phyloP scores from a whole-genome alignment of 2,113 vertebrate species.

The Chamaea fasciata region DNA sequence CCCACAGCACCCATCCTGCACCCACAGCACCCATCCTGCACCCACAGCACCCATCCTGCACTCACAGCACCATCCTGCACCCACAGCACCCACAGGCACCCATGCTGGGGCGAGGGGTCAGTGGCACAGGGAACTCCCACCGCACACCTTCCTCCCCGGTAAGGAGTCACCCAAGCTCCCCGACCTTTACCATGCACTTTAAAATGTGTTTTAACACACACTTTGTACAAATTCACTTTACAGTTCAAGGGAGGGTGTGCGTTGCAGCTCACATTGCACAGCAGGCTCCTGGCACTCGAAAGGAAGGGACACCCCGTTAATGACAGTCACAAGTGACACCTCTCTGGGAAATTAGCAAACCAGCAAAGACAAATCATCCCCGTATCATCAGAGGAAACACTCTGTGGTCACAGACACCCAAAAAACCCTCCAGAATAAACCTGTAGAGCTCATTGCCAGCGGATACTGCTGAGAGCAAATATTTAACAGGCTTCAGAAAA shows the following conservation, averaged over 20 bases:
- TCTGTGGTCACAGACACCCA: not conserved
- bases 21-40: not conserved
- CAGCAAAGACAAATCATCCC: not conserved
- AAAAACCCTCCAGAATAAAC: not conserved
- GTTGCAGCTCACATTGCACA: rapidly evolving
- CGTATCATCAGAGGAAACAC: not conserved
- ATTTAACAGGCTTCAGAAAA: not conserved
- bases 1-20: not conserved
- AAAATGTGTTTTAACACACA: not conserved
- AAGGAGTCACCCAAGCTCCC: rapidly evolving
- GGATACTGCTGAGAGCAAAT: not conserved
- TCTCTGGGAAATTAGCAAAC: not conserved
- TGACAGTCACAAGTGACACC: no score
- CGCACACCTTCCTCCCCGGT: not conserved
- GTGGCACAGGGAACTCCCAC: rapidly evolving
- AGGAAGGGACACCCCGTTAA: not conserved
- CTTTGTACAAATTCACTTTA: not conserved
- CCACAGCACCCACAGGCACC: not conserved
- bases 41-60: not conserved
- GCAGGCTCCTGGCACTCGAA: rapidly evolving
- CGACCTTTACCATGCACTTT: not conserved
- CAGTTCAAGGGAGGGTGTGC: not conserved
- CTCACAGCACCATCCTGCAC: not conserved
- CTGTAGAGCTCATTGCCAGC: not conserved
- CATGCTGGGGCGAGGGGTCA: not conserved